Evolutionary conservation across 2,888 invertebrate genomes (phyloP).

Genomic region (Rhagophthalmus giganteus): DNA sequence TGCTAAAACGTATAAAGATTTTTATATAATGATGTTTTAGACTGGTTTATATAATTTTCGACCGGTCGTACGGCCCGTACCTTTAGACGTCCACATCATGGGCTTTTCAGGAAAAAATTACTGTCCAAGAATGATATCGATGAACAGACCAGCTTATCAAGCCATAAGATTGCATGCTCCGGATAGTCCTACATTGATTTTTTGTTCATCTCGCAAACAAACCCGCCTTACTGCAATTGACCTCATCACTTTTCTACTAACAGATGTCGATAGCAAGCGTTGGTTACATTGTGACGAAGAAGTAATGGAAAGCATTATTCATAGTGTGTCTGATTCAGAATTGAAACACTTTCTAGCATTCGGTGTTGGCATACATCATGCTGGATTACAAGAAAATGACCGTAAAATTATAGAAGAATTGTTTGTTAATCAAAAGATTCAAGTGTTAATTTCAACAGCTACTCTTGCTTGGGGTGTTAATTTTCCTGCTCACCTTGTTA

Average conservation of each 20-base stretch:
- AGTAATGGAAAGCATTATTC: conserved; percentile 80
- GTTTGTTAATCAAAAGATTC: conserved; percentile 93
- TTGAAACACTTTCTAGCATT: conserved; percentile 92
- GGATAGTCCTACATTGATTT: conserved; percentile 86
- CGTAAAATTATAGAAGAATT: conserved; percentile 89
- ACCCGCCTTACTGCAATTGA: conserved; percentile 96
- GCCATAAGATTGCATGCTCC: conserved; percentile 94
- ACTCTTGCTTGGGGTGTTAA: conserved; percentile 99
- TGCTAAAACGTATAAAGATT: too few relatives aligned
- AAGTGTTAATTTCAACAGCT: conserved; percentile 94
- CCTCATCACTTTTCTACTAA: conserved; percentile 86
- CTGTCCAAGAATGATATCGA: conserved; percentile 98
- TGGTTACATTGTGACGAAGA: conserved; percentile 87
- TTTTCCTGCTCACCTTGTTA: conserved; percentile 95
- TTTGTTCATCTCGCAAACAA: conserved; percentile 95
- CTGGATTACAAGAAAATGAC: conserved; percentile 92
- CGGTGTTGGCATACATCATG: conserved; percentile 98
- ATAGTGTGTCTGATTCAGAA: conserved; percentile 79
- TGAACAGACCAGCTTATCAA: conserved; percentile 98
- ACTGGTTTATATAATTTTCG: conserved; percentile 97
- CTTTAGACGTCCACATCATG: conserved; percentile 80
- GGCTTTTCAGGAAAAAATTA: conserved; percentile 98
- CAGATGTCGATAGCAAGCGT: conserved; percentile 90
- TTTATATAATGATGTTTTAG: conserved; percentile 45
- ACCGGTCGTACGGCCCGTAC: conserved; percentile 96